Evolutionary conservation across 2,888 invertebrate species (phyloP), one percentile per base, ranked within the genome.

Genomic region (Darwinula stevensoni): DNA sequence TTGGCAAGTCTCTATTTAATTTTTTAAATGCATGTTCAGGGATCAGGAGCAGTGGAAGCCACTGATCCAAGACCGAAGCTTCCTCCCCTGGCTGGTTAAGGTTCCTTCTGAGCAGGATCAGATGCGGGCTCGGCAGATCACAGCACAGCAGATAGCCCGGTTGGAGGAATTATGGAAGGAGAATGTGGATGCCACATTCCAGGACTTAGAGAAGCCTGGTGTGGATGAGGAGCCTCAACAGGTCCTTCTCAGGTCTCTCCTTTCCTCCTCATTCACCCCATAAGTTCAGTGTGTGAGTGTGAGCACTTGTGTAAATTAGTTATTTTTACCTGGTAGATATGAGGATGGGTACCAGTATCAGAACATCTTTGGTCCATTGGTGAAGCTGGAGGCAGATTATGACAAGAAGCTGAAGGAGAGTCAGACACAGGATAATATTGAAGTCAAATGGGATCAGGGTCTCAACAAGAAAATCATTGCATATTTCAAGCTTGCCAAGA

Each of bases 271-370:
- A 9, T 22, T 22, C 9, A 22, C 9, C 6, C 22, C n/a, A 9
- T 22, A 9, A 22, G 22, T 6, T 22, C 6, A 12, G 6, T 30
- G 6, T 9, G 30, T 12, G 5, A 34, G 15, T 13, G n/a, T 33
- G 13, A n/a, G n/a, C n/a, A n/a, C n/a, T n/a, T 2, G 3, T 17
- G 4, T 15, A 14, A 14, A 49, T 49, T 18, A 39, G 47, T 34
- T 41, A 59, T 34, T 64, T n/a, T n/a, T n/a, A n/a, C n/a, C n/a
- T n/a, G n/a, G n/a, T n/a, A n/a, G 88, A 40, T 97, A 97, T 47
- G 91, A 94, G 52, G 94, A 97, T 57, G 97, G 94, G 6, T 94
- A 88, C 52, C 94, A 97, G 50, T 99, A 99, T 49, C 86, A 88
- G 51, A 86, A 88, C 49, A 82, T 94, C 36, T 94, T 97, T 55